These are phyloP conservation scores for Megaptera novaeangliae DNA, from an alignment of 2,113 vertebrate species.

Conservation along the genomic window DNA sequence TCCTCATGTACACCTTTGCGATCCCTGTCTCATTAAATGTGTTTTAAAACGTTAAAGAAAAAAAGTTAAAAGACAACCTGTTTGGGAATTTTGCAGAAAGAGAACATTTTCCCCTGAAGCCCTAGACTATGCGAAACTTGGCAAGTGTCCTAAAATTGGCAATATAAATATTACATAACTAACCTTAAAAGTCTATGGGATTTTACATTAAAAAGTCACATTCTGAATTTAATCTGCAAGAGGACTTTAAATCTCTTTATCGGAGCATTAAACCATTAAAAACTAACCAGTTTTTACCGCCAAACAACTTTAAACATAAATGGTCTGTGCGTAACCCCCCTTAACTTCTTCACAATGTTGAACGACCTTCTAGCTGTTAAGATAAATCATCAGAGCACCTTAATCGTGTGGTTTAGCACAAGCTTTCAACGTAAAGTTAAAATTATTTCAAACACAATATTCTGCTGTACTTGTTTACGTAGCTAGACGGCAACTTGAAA, in stretches of 20 bases:
- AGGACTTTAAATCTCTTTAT: not conserved
- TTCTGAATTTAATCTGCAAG: not conserved
- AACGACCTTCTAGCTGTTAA: not conserved
- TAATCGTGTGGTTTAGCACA: not conserved
- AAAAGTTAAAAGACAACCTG: not conserved
- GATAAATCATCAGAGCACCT: not conserved
- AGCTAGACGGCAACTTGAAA: not conserved
- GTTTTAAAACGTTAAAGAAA: not conserved
- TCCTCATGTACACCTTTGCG: not conserved
- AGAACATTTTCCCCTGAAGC: not conserved
- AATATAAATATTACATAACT: not conserved
- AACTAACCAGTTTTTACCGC: not conserved
- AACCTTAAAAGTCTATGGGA: not conserved
- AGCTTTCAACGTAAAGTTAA: not conserved
- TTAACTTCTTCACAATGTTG: not conserved
- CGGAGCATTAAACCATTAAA: not conserved
- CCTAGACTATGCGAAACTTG: not conserved
- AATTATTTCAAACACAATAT: not conserved
- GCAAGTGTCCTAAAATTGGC: not conserved
- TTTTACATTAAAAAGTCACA: not conserved
- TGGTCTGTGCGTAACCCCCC: not conserved
- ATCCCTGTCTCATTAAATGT: not conserved
- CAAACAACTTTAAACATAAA: not conserved
- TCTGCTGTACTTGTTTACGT: not conserved
- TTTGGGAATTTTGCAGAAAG: not conserved